A percentile compares a stretch with the other conserved stretches of the same genome.
Conservation (phyloP, 2,888 invertebrate species). For the Latheticus oryzae region DNA sequence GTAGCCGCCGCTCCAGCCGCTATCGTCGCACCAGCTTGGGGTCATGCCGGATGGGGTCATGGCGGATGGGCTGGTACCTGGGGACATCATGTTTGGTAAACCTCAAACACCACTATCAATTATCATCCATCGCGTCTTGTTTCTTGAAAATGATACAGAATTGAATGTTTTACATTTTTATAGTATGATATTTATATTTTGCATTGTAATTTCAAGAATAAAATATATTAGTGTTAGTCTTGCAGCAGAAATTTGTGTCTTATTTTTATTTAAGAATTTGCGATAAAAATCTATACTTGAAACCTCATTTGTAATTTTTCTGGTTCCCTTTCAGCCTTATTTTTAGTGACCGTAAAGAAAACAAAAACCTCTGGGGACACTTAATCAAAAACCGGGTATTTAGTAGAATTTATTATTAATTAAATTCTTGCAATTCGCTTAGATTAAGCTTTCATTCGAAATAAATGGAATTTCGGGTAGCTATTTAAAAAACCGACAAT, state of each 20-base stretch:
- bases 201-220: slow-evolving; percentile 37
- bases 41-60: slow-evolving; percentile 33
- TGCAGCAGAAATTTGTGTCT: slow-evolving; percentile 21
- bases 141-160: slow-evolving; percentile 29
- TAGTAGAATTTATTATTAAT: slow-evolving; percentile 33
- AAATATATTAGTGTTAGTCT: slow-evolving; percentile 27
- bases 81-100: slow-evolving; percentile 33
- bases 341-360: too few species aligned
- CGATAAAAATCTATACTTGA: too few species aligned
- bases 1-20: slow-evolving; percentile 24
- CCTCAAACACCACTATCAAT: background rate
- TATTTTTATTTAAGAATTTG: too few species aligned
- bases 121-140: slow-evolving; percentile 21
- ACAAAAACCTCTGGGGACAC: too few species aligned
- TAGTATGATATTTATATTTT: slow-evolving; percentile 37
- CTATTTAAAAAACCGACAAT: background rate
- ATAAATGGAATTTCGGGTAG: slow-evolving; percentile 3
- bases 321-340: too few species aligned
- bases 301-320: slow-evolving; percentile 4
- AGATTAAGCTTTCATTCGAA: slow-evolving; percentile 2
- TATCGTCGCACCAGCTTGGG: slow-evolving; percentile 40
- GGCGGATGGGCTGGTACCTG: slow-evolving; percentile 41
- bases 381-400: too few species aligned
- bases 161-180: slow-evolving; percentile 24
- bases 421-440: slow-evolving; percentile 17